Conservation (phyloP, 53 echinoderm and acorn worm species). For the Holothuria scabra region DNA sequence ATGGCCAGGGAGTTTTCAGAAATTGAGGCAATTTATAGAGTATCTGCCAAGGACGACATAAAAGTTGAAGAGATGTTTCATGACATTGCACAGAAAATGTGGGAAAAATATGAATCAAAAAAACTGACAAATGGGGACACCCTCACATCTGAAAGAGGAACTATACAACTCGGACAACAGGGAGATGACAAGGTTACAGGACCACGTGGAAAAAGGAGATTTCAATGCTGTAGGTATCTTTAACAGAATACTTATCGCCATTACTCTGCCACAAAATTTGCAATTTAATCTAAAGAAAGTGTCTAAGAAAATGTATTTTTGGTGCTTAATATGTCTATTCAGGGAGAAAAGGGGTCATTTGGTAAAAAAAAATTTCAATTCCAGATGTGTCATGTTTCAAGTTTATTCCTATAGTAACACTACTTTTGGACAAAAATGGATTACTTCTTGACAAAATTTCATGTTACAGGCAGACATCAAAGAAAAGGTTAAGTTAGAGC, state of each 20-base stretch:
- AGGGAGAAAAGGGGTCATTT: too few species aligned
- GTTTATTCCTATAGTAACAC: too few species aligned
- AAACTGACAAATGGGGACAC: constrained; percentile 51
- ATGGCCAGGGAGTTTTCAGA: constrained; percentile 66
- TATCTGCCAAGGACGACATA: constrained; percentile 84
- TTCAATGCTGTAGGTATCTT: constrained; percentile 9
- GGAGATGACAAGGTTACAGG: not conserved
- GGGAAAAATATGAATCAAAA: constrained; percentile 61
- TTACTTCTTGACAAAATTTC: too few species aligned
- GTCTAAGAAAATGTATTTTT: too few species aligned
- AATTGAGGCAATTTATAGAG: constrained; percentile 60
- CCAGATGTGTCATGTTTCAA: too few species aligned
- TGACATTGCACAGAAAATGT: constrained; percentile 76
- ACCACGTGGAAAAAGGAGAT: not conserved
- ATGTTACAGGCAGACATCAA: too few species aligned
- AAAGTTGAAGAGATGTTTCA: constrained; percentile 86
- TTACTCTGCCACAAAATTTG: too few species aligned
- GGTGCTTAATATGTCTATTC: too few species aligned
- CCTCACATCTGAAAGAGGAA: not conserved
- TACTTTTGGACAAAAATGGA: too few species aligned
- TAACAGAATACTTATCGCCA: not conserved
- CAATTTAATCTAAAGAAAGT: too few species aligned
- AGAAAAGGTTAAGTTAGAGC: too few species aligned
- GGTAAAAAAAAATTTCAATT: too few species aligned
- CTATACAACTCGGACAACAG: not conserved